Percentiles rank a stretch among this genome's conserved stretches.
Evolutionary conservation across 1,140 invertebrate species (phyloP).

Genomic region (Bombus ignitus): DNA sequence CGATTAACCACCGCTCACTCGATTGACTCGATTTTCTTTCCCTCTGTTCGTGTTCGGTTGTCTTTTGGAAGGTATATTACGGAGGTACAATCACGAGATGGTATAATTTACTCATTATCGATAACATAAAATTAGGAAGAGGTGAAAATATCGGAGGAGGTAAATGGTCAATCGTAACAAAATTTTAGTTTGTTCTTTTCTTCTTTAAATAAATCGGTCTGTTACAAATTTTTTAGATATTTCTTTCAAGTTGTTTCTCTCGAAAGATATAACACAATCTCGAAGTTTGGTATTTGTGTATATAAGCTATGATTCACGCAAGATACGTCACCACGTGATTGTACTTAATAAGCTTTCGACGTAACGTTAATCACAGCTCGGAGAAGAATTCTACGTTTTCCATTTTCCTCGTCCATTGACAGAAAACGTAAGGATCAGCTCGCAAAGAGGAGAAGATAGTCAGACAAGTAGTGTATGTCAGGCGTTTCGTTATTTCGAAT

Average conservation of each 20-base stretch:
- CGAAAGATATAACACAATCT: too few relatives aligned
- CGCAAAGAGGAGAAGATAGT: conserved; percentile 24
- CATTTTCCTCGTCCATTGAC: background rate
- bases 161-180: background rate
- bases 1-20: background rate
- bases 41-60: background rate
- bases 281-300: background rate
- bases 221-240: background rate
- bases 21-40: background rate
- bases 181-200: background rate
- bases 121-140: background rate
- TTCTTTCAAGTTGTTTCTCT: background rate
- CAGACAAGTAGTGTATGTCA: background rate
- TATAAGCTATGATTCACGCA: background rate
- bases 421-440: conserved; percentile 4
- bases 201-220: background rate
- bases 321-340: conserved; percentile 1
- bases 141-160: too few relatives aligned
- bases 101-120: background rate
- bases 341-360: conserved; percentile 1
- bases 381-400: background rate
- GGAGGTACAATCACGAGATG: background rate
- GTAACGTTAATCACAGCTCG: conserved; percentile 14
- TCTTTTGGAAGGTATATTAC: background rate
- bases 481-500: background rate